A percentile compares a stretch with the other conserved stretches of the same genome.
These are phyloP conservation scores for Anas platyrhynchos DNA, from an alignment of 2,113 vertebrate genomes.

Conservation along the genomic window DNA sequence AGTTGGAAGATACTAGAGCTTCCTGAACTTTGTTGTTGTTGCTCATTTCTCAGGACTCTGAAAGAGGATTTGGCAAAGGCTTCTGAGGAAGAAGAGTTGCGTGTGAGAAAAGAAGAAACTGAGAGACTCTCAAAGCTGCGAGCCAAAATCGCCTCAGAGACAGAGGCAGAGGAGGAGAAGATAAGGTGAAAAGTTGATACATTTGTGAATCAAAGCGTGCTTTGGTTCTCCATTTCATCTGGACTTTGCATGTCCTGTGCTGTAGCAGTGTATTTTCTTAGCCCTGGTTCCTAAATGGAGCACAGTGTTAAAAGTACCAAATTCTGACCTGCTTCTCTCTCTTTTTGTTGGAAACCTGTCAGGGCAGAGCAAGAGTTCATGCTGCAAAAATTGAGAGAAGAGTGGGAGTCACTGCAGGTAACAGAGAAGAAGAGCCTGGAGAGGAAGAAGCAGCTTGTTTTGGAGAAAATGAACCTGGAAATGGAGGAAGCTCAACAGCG, in stretches of 20 bases:
- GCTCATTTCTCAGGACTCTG: slow-evolving; percentile 69
- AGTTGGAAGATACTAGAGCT: neutral
- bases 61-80: slow-evolving; percentile 69
- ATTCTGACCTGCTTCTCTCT: neutral
- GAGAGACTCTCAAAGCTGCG: slow-evolving; percentile 70
- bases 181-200: slow-evolving; percentile 77
- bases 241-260: neutral
- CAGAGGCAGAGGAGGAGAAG: slow-evolving; percentile 58
- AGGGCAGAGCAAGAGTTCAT: slow-evolving; percentile 81
- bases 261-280: accelerated
- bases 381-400: slow-evolving; percentile 65
- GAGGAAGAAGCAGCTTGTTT: slow-evolving; percentile 45
- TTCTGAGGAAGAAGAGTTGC: slow-evolving; percentile 72
- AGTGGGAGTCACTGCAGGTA: slow-evolving; percentile 70
- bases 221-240: neutral
- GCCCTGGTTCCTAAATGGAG: neutral
- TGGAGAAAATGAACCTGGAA: slow-evolving; percentile 75
- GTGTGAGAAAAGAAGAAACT: slow-evolving; percentile 69
- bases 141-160: slow-evolving; percentile 62
- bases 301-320: neutral
- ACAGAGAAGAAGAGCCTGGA: slow-evolving; percentile 70
- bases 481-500: slow-evolving; percentile 67
- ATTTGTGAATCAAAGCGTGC: neutral
- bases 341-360: neutral
- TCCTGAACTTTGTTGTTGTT: neutral